Evolutionary conservation across 1,140 invertebrate species (phyloP).

Genomic region (Halictus rubicundus): DNA sequence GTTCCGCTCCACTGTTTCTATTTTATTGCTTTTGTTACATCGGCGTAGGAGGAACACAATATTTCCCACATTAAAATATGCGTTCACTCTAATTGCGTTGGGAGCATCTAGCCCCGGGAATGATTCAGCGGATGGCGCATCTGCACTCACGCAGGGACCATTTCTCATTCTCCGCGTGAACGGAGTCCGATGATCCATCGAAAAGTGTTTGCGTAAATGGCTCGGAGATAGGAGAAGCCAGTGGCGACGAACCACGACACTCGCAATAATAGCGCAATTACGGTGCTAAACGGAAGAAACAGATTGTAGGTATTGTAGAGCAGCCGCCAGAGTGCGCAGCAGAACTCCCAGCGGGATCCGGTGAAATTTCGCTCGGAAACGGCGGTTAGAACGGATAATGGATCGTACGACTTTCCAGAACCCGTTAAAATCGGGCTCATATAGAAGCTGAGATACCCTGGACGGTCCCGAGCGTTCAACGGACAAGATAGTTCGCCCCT

Average conservation of each 20-base stretch:
- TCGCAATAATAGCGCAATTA: constrained; percentile 55
- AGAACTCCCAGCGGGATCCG: constrained; percentile 24
- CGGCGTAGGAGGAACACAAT: no score
- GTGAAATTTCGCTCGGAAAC: constrained; percentile 42
- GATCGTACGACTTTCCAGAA: constrained; percentile 31
- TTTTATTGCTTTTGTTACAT: no score
- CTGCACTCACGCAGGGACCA: background rate
- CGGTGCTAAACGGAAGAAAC: constrained; percentile 52
- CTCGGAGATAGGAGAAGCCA: background rate
- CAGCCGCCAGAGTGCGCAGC: constrained; percentile 24
- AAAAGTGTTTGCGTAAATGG: background rate
- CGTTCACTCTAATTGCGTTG: no score
- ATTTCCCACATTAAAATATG: no score
- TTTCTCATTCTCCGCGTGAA: background rate
- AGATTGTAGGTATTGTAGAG: constrained; percentile 46
- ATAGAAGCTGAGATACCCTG: background rate
- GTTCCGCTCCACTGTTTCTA: no score
- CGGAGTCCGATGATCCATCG: background rate
- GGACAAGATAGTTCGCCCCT: constrained; percentile 28
- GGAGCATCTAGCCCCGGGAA: background rate
- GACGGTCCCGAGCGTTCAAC: constrained; percentile 1
- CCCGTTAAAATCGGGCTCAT: constrained; percentile 29
- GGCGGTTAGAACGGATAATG: constrained; percentile 39
- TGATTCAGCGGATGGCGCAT: background rate
- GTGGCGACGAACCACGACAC: constrained; percentile 4